A percentile compares a stretch with the other conserved stretches of the same genome.
phyloP scores from a whole-genome alignment of 53 echinoderm and acorn worm species.

The Apostichopus leukothele region DNA sequence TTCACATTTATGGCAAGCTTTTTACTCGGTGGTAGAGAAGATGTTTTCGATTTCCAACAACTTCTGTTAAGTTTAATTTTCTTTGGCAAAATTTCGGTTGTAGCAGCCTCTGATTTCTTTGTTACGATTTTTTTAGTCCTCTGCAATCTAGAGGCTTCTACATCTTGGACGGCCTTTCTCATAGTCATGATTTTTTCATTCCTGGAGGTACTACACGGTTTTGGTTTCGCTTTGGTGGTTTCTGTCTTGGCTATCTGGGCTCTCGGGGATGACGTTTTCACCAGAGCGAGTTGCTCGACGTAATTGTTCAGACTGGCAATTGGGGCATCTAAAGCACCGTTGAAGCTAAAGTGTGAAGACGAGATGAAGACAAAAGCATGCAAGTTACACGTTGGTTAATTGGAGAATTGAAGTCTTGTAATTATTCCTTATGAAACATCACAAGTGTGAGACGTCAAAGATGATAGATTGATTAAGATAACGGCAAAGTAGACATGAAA shows the following conservation, averaged over 20 bases:
- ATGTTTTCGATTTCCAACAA: background rate
- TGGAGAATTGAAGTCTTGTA: no score
- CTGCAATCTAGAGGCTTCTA: background rate
- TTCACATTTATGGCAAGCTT: background rate
- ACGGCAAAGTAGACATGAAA: no score
- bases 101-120: background rate
- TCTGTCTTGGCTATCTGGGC: background rate
- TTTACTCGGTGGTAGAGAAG: background rate
- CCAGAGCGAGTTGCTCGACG: background rate
- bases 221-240: background rate
- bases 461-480: no score
- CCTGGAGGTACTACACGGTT: background rate
- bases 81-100: background rate
- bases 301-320: background rate
- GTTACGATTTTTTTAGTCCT: background rate
- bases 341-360: background rate
- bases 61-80: constrained; percentile 8
- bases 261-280: background rate
- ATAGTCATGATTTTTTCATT: background rate
- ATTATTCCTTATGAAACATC: no score
- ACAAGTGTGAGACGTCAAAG: no score
- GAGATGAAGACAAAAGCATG: no score
- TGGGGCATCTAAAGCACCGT: constrained; percentile 10
- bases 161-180: background rate
- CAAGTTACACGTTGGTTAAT: no score